A percentile compares a stretch with the other conserved stretches of the same genome.
Conservation (phyloP, 2,113 vertebrate species). For the Budorcas taxicolor region DNA sequence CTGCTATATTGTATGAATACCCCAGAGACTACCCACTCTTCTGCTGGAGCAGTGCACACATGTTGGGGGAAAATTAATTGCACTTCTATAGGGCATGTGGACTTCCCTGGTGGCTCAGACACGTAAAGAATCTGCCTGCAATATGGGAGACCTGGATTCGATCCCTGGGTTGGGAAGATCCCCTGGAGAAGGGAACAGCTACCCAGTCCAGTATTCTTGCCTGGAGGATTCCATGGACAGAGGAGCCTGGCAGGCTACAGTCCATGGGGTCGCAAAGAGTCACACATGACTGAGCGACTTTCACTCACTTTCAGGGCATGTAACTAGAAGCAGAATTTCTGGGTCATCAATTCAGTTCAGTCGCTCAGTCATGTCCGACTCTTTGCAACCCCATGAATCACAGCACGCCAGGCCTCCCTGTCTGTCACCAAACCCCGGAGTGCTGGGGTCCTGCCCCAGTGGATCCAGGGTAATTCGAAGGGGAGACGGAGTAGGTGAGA, state of each 20-base stretch:
- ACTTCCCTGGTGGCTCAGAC: neutral
- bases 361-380: no score
- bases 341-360: neutral
- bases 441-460: no score
- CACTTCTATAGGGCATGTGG: neutral
- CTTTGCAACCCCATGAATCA: no score
- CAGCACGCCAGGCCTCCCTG: no score
- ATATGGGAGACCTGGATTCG: neutral
- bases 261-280: neutral
- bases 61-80: neutral
- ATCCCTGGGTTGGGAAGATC: neutral
- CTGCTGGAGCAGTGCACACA: neutral
- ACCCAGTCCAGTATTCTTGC: neutral
- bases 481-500: no score
- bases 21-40: neutral
- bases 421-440: no score
- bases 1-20: neutral
- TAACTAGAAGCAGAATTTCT: neutral
- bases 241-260: neutral
- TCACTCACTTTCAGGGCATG: neutral
- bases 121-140: neutral
- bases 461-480: no score
- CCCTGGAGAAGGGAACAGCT: neutral
- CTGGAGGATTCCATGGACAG: neutral
- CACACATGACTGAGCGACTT: rapidly evolving